Evolutionary conservation across 2,113 vertebrate species (phyloP).

Genomic region (Pica pica): DNA sequence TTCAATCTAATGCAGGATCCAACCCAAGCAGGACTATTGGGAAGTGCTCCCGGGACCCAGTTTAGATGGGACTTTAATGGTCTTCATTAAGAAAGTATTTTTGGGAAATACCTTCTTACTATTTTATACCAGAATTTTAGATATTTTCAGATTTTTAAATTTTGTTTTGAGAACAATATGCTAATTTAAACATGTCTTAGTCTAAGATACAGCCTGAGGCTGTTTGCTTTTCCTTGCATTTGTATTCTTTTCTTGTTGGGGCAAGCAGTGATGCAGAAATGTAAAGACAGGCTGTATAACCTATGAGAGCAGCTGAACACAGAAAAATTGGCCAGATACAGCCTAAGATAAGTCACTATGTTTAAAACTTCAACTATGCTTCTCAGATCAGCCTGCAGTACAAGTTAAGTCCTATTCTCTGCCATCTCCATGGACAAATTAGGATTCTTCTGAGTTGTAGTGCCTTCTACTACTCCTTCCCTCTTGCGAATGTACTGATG

Average conservation of each 20-base stretch:
- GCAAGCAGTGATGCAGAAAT: conserved; percentile 7
- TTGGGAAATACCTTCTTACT: neutral
- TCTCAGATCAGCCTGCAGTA: neutral
- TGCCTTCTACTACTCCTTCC: neutral
- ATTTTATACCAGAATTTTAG: neutral
- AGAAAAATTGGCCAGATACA: neutral
- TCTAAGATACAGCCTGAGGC: neutral
- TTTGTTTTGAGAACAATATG: neutral
- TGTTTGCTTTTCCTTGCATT: conserved; percentile 5
- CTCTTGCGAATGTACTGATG: neutral
- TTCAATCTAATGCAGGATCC: neutral
- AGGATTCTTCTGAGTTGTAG: neutral
- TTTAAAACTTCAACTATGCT: neutral
- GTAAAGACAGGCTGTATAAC: neutral
- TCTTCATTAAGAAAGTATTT: neutral
- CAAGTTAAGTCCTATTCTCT: neutral
- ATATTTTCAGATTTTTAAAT: neutral
- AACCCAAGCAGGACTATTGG: neutral
- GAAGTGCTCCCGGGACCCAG: neutral
- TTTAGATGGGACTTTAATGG: neutral
- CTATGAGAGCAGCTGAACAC: conserved; percentile 7
- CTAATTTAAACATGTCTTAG: neutral
- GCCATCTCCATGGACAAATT: neutral
- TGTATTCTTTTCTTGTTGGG: conserved; percentile 12
- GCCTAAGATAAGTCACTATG: neutral